Base-by-base conservation (phyloP, 2,888 invertebrate species). In the Mythimna vitellina region DNA sequence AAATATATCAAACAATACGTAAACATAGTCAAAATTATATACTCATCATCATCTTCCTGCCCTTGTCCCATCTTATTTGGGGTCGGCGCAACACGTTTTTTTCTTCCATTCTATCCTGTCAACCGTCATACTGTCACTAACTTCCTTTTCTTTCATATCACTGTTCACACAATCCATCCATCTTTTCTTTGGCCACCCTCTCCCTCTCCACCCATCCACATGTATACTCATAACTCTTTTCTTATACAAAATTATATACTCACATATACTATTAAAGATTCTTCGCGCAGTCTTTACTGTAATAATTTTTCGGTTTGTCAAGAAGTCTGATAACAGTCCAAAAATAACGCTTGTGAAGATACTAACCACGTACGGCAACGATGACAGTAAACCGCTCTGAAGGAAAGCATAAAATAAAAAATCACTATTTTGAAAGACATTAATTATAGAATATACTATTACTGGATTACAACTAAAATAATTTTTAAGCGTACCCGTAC, bases 351-450 rank as follows among this genome's bases (percentile, higher is more conserved):
- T 95, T 0, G 89, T 76, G 58, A 93, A 85, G n/a, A 96, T 97
- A 70, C 97, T 97, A 0, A 93, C 94, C 0, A 97, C 87, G 82
- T 97, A 97, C 0, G 97, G 97, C 17, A 97, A 81, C 0, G 97
- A 97, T 0, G 97, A 97, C 1, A 97, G 83, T 0, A 97, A 66
- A 32, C 97, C 97, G 87, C 97, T 97, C 97, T 97, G 90, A 70
- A 96, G 96, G 0, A 49, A 46, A 56, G 14, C 17, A 56, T 20
- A 32, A 29, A 25, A 29, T 17, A 17, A 56, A 6, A 17, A 6
- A 14, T 54, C 25, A 54, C 1, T 12, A 54, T 54, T 5, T 10
- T 10, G 22, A 25, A 1, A 22, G 22, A 42, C 14, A 1, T 25
- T 25, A 25, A 8, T 0, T 51, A 5, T 8, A n/a, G 8, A 51